Base-by-base conservation (phyloP, 2,888 invertebrate genomes). In the Zhuqinia jingwanae region DNA sequence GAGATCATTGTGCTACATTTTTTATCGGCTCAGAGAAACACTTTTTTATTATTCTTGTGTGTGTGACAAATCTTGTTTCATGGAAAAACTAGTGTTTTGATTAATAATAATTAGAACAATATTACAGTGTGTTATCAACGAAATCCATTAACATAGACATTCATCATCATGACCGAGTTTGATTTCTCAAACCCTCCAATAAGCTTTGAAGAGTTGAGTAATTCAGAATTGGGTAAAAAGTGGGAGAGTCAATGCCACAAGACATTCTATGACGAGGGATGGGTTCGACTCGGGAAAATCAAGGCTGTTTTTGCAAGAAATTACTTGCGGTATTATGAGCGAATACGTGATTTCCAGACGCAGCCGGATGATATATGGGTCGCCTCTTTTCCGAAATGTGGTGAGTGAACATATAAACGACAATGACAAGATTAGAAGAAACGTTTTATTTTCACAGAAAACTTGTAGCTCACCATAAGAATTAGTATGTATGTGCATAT, bases 351-450 rank as follows among this genome's bases (percentile, higher is more conserved):
- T 88, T 93, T 94, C 91, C 91, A 93, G 79, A 93, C 94, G 2
- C 91, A 92, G 5, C 92, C 94, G 27, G 93, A 93, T 60, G 94
- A 94, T 88, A 91, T 94, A 36, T 94, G 94, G 94, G 92, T 94
- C 0, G 93, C 93, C 89, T 94, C 93, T 89, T 94, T 93, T 91
- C 94, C 94, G 0, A 94, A 94, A 92, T 93, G 93, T 79, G 94
- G 94, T 94, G 92, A 92, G 89, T 79, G 65, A 68, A n/a, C 17
- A 77, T 6, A 36, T 63, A 56, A 53, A 22, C 53, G 81, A 27
- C 50, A n/a, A 60, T 81, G 77, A 20, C 17, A 30, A 17, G 15
- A 50, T n/a, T n/a, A n/a, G n/a, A 22, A 58, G 20, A 45, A 60
- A 42, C 25, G 60, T 47, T 30, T 27, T 27, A 20, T 13, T 79